phyloP scores from a whole-genome alignment of 2,113 vertebrate genomes.

The Apaloderma vittatum region DNA sequence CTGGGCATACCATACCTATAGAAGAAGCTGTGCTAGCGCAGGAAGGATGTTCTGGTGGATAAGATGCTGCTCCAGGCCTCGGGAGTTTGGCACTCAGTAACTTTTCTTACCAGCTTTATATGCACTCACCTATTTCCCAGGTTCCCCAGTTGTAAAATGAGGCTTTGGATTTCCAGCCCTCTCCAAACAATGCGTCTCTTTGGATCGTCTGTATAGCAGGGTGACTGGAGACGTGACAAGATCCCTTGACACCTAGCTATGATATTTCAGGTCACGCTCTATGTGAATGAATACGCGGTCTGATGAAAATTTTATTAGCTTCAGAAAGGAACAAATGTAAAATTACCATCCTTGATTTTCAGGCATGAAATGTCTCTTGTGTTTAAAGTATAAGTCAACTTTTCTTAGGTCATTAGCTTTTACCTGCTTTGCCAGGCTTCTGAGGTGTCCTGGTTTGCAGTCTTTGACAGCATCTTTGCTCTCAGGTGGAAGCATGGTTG shows the following conservation, averaged over 20 bases:
- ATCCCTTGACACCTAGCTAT: not conserved
- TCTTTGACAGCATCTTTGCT: not conserved
- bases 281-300: not conserved
- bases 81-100: not conserved
- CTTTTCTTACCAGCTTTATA: not conserved
- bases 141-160: not conserved
- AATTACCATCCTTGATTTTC: constrained; percentile 4
- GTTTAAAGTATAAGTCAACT: constrained; percentile 6
- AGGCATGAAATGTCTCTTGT: constrained; percentile 5
- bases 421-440: constrained; percentile 20
- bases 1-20: not conserved
- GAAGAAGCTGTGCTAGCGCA: not conserved
- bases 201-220: not conserved
- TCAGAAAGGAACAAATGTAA: not conserved
- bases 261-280: not conserved
- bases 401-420: not conserved
- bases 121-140: not conserved
- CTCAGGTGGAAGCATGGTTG: constrained; percentile 1
- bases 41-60: not conserved
- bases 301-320: not conserved
- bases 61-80: not conserved
- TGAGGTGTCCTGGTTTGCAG: not conserved
- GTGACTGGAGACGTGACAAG: not conserved
- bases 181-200: not conserved
- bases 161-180: not conserved